These are phyloP conservation scores for Euura lappo DNA, from an alignment of 1,140 invertebrate genomes.

Conservation along the genomic window DNA sequence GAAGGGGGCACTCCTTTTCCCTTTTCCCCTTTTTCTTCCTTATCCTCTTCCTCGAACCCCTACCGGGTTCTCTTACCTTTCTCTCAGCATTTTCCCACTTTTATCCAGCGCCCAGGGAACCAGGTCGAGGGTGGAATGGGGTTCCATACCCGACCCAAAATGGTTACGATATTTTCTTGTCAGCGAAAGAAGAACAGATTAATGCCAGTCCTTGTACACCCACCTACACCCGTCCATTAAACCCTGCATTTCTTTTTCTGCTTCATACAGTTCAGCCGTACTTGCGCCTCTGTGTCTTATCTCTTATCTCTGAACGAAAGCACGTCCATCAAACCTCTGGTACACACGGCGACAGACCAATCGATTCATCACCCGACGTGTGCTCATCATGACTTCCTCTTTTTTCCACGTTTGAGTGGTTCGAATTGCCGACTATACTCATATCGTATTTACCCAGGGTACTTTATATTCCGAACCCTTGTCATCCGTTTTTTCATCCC, in stretches of 20 bases:
- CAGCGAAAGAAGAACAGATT: conserved; percentile 31
- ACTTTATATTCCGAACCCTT: background rate
- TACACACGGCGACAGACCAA: no score
- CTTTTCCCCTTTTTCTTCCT: conserved; percentile 9
- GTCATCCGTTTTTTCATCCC: background rate
- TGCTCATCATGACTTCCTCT: background rate
- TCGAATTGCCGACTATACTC: background rate
- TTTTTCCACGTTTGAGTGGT: background rate
- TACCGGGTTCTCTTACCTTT: conserved; percentile 17
- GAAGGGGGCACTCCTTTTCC: conserved; percentile 6
- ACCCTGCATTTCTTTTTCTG: background rate
- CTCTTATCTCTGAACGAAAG: background rate
- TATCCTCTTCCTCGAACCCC: conserved; percentile 14
- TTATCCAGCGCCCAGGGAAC: background rate
- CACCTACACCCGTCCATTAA: conserved; percentile 10
- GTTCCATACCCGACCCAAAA: conserved; percentile 21
- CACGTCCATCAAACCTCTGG: background rate
- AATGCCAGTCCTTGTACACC: conserved; percentile 29
- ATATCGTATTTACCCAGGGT: background rate
- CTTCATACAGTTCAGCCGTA: no score
- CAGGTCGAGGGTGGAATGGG: background rate
- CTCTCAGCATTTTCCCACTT: background rate
- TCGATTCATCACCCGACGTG: background rate
- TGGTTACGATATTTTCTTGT: conserved; percentile 36
- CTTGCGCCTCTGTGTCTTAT: background rate